Conservation (phyloP, 92 coral and sea anemone species). For the Palythoa grandiflora region DNA sequence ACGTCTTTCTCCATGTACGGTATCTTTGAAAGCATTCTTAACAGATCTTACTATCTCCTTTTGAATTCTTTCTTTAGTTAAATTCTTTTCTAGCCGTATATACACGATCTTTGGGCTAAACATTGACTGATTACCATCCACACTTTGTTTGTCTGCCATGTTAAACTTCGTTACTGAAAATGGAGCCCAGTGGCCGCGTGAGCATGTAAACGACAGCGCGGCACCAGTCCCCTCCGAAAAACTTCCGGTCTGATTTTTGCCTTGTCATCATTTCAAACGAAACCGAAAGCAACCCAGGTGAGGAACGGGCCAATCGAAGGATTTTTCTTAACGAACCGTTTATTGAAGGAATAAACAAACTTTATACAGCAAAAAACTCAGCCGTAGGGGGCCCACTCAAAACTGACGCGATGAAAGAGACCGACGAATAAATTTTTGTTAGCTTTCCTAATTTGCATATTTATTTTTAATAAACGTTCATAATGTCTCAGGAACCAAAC, state of each 20-base stretch:
- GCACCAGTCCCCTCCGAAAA: conserved; percentile 14
- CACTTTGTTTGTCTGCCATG: conserved; percentile 77
- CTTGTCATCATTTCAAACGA: not conserved
- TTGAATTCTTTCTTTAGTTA: conserved; percentile 84
- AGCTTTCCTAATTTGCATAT: too few species aligned
- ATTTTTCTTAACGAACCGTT: too few species aligned
- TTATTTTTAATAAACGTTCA: too few species aligned
- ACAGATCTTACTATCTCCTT: conserved; percentile 77
- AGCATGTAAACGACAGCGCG: not conserved
- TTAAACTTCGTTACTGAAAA: conserved; percentile 33
- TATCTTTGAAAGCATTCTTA: conserved; percentile 68
- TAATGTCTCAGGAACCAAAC: too few species aligned
- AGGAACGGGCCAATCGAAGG: too few species aligned
- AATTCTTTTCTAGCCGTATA: conserved; percentile 84
- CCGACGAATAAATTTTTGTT: too few species aligned
- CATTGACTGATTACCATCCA: conserved; percentile 38
- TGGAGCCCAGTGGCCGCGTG: not conserved
- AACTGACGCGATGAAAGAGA: too few species aligned
- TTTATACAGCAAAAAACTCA: too few species aligned
- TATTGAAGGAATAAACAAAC: too few species aligned
- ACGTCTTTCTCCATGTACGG: conserved; percentile 40
- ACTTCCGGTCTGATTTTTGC: conserved; percentile 36
- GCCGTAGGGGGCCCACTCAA: too few species aligned
- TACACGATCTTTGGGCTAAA: conserved; percentile 76
- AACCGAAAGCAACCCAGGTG: not conserved